Percentiles rank a stretch among this genome's conserved stretches.
Conservation (phyloP, 2,113 vertebrate species). For the Lophotis ruficrista region DNA sequence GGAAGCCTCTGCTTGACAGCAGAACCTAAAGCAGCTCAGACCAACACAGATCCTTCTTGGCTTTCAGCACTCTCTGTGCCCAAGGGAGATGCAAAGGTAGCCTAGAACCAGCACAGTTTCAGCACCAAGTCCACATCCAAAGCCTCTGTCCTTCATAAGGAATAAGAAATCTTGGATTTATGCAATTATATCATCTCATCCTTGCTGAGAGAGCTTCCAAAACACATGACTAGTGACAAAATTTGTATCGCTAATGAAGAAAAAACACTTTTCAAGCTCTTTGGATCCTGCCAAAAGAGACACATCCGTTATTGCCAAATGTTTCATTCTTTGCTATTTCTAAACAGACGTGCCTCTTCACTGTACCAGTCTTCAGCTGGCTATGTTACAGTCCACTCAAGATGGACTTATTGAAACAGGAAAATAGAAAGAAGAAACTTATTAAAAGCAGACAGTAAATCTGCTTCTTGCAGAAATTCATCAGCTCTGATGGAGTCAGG, state of each 20-base stretch:
- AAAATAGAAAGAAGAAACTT: not conserved
- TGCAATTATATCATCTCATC: not conserved
- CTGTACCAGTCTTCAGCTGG: not conserved
- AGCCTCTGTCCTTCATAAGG: not conserved
- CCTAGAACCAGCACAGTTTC: not conserved
- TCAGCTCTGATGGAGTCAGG: not conserved
- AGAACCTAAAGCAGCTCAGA: not conserved
- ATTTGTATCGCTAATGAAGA: constrained; percentile 21
- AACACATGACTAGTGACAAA: not conserved
- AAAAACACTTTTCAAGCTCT: not conserved
- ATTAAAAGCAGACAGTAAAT: not conserved
- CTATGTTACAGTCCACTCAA: not conserved
- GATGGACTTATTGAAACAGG: not conserved
- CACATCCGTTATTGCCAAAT: not conserved
- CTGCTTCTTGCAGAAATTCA: not conserved
- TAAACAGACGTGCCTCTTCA: not conserved
- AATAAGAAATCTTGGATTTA: not conserved
- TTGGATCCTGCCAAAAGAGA: not conserved
- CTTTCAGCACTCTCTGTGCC: not conserved
- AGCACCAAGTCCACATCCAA: not conserved
- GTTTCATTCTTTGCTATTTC: not conserved
- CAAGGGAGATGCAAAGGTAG: not conserved
- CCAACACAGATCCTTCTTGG: not conserved
- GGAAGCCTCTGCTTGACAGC: not conserved
- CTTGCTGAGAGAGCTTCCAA: not conserved